Percentiles rank a stretch among this genome's conserved stretches.
phyloP scores from a whole-genome alignment of 2,113 vertebrate species.

The Tympanuchus pallidicinctus region DNA sequence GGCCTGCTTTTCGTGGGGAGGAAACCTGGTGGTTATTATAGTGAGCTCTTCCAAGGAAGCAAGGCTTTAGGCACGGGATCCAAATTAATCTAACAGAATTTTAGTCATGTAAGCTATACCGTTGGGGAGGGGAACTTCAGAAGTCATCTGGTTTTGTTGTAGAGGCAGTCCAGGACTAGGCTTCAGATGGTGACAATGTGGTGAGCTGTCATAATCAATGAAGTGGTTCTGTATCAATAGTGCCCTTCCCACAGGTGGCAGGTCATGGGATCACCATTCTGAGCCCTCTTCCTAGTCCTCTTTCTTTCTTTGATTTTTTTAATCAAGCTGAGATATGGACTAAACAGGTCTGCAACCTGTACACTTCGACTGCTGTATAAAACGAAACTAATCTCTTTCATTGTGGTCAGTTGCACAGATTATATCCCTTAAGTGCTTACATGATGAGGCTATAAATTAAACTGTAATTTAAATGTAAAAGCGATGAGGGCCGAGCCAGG shows the following conservation, averaged over 20 bases:
- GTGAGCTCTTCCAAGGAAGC: background rate
- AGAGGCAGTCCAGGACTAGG: background rate
- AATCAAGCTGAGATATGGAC: background rate
- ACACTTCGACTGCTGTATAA: background rate
- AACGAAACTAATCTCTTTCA: background rate
- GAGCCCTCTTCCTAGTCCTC: background rate
- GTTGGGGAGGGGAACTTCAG: background rate
- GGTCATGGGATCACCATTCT: background rate
- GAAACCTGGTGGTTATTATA: background rate
- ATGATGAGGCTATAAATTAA: slow-evolving; percentile 18
- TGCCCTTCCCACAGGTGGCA: background rate
- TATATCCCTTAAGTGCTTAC: slow-evolving; percentile 27
- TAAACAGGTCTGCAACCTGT: slow-evolving; percentile 1
- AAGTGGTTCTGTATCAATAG: background rate
- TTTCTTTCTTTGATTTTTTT: background rate
- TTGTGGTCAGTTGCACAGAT: slow-evolving; percentile 20
- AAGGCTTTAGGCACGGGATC: background rate
- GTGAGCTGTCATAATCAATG: background rate
- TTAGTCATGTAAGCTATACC: background rate
- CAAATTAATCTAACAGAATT: background rate
- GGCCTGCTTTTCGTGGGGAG: background rate
- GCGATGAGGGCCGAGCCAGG: background rate
- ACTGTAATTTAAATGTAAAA: slow-evolving; percentile 12
- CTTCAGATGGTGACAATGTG: background rate
- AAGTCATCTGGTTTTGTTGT: background rate